Evolutionary conservation across 2,888 invertebrate genomes (phyloP), one percentile per base, ranked within the genome.

Genomic region (Bruchidius siliquastri): DNA sequence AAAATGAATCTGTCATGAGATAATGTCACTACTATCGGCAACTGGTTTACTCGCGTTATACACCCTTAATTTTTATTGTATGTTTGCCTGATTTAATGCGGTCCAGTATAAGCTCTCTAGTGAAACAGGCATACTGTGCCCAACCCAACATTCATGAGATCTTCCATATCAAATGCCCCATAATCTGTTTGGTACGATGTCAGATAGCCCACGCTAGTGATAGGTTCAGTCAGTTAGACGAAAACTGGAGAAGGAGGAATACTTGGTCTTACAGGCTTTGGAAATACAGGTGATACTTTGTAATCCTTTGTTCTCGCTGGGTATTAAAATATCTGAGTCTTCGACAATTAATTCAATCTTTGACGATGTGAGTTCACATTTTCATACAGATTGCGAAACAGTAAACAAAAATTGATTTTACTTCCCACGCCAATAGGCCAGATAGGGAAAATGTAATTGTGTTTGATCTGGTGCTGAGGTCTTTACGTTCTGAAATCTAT

Each of bases 131-230:
- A 1, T 49, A 49, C 49, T 49, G 49, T 49, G 49, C 49, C 49
- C 49, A 49, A 18, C 68, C 71, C 67, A 78, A 73, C 68, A 30
- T 76, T 18, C 77, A 80, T 71, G 78, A 81, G 74, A 81, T 81
- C 70, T 70, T 79, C 21, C 81, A 81, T 71, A 77, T 81, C 69
- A 81, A 81, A 75, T 81, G 81, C 67, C 80, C 81, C 4, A 79
- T 81, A 69, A 78, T 81, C 21, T 78, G 78, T 74, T 72, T 80
- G 72, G 75, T 81, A 20, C 74, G 77, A 67, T 73, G 73, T 21
- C 81, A 81, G 71, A 81, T 81, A 71, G 73, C 74, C 10, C 77
- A 76, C 70, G 77, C 78, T 21, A 79, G 80, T 68, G 67, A 75
- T 67, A 76, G 72, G 18, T 68, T 80, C 71, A 75, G 74, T 21